Percentiles rank a stretch among this genome's conserved stretches.
These are phyloP conservation scores for Drosophila ficusphila DNA, from an alignment of 1,140 invertebrate species.

Conservation along the genomic window DNA sequence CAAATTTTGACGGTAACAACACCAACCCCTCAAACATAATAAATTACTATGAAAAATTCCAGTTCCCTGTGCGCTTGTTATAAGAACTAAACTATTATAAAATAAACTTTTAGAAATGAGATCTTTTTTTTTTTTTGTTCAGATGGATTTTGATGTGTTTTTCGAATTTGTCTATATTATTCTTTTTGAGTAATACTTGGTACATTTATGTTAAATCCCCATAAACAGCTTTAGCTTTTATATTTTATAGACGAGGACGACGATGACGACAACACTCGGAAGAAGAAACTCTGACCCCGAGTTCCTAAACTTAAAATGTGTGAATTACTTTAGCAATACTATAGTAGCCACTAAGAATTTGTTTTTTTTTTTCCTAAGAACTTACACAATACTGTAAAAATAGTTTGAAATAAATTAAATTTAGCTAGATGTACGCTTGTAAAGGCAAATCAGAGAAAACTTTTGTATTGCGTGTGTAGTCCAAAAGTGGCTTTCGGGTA, in stretches of 20 bases:
- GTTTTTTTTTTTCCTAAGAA: slow-evolving; percentile 75
- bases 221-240: slow-evolving; percentile 28
- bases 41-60: slow-evolving; percentile 51
- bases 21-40: slow-evolving; percentile 29
- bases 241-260: slow-evolving; percentile 28
- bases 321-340: slow-evolving; percentile 67
- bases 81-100: slow-evolving; percentile 57
- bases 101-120: slow-evolving; percentile 76
- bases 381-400: slow-evolving; percentile 72
- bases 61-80: slow-evolving; percentile 71
- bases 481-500: slow-evolving; percentile 11
- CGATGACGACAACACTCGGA: slow-evolving; percentile 26
- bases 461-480: slow-evolving; percentile 14
- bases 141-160: slow-evolving; percentile 33
- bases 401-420: slow-evolving; percentile 77
- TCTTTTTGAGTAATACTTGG: slow-evolving; percentile 4
- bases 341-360: slow-evolving; percentile 60
- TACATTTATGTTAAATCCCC: slow-evolving; percentile 6
- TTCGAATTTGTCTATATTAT: slow-evolving; percentile 28
- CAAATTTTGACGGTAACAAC: slow-evolving; percentile 12
- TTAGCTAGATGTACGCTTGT: slow-evolving; percentile 78
- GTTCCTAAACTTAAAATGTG: slow-evolving; percentile 57
- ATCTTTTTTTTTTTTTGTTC: slow-evolving; percentile 50
- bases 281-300: slow-evolving; percentile 14
- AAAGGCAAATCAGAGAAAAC: slow-evolving; percentile 52